These are phyloP conservation scores for Aspidiotus destructor DNA, from an alignment of 2,888 invertebrate species.

Conservation along the genomic window DNA sequence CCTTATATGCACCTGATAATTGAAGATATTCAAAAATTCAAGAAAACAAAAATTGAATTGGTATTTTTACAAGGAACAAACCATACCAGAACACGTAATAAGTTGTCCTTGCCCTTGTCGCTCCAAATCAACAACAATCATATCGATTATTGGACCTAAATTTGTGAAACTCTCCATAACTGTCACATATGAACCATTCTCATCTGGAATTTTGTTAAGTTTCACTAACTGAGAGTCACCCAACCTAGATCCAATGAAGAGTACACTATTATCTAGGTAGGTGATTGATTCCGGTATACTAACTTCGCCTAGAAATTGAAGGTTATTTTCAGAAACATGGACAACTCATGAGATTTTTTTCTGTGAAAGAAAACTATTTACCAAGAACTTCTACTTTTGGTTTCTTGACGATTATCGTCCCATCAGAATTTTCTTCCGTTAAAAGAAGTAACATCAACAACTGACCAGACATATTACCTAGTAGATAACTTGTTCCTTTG, in stretches of 20 bases:
- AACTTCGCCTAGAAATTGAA: conserved; percentile 57
- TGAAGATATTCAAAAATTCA: not conserved
- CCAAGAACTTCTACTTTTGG: conserved; percentile 47
- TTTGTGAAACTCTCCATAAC: conserved; percentile 95
- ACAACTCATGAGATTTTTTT: no score
- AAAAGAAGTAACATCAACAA: conserved; percentile 92
- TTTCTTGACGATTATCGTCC: conserved; percentile 69
- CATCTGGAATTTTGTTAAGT: conserved; percentile 72
- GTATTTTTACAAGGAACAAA: not conserved
- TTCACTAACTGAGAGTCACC: conserved; percentile 94
- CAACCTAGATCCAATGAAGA: conserved; percentile 89
- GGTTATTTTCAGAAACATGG: no score
- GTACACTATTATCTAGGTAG: conserved; percentile 95
- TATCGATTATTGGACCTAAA: conserved; percentile 93
- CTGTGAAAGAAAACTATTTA: conserved; percentile 7
- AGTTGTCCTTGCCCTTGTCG: conserved; percentile 94
- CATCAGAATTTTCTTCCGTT: conserved; percentile 66
- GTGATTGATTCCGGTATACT: conserved; percentile 95
- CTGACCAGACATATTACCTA: conserved; percentile 91
- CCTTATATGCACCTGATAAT: conserved; percentile 72
- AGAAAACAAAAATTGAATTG: not conserved
- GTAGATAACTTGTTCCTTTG: conserved; percentile 76
- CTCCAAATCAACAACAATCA: conserved; percentile 95
- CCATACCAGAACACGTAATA: conserved; percentile 84
- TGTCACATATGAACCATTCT: conserved; percentile 78